Base-by-base conservation (phyloP, 2,888 invertebrate genomes). In the Aleiodes alternator region DNA sequence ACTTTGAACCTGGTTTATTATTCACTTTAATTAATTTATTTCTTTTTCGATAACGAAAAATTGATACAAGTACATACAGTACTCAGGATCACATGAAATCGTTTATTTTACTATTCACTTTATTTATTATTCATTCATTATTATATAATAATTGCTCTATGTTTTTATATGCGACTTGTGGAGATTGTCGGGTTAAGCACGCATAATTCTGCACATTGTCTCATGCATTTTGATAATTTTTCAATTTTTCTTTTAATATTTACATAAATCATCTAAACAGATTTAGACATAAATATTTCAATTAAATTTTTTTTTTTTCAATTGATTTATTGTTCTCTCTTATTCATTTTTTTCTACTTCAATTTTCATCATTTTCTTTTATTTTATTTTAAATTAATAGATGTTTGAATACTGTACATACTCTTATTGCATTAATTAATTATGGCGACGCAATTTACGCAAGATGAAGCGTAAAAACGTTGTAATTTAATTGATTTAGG, bases 181-280 rank as follows among this genome's bases (percentile, higher is more conserved):
- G 7, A 78, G 79, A 80, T 81, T 80, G 79, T 81, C 79, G 76
- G 77, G 77, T 75, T 77, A 79, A 80, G 79, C 78, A 77, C 78
- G 76, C 78, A 80, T 77, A 77, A 79, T 75, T 77, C 76, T 68
- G 51, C 73, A 69, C 73, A 79, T 79, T 68, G 72, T 80, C 72
- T 75, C 73, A 73, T 78, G 78, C 79, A 77, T 73, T 53, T 72
- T 29, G 72, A 23, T 23, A 23, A 23, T 73, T 77, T 56, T 14
- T 72, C 43, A 69, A 50, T 23, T 61, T 14, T 77, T 43, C 50
- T 64, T 76, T 34, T 34, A 6, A 34, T 78, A 75, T 79, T 72
- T 80, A 79, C 73, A 80, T 31, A 53, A 64, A 75, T 69, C 16
- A 43, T 51, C 61, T 75, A 75, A 43, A 53, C 55, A 23, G 23